These are phyloP conservation scores for Caenorhabditis sulstoni DNA, from an alignment of 2,888 invertebrate species.

Conservation along the genomic window DNA sequence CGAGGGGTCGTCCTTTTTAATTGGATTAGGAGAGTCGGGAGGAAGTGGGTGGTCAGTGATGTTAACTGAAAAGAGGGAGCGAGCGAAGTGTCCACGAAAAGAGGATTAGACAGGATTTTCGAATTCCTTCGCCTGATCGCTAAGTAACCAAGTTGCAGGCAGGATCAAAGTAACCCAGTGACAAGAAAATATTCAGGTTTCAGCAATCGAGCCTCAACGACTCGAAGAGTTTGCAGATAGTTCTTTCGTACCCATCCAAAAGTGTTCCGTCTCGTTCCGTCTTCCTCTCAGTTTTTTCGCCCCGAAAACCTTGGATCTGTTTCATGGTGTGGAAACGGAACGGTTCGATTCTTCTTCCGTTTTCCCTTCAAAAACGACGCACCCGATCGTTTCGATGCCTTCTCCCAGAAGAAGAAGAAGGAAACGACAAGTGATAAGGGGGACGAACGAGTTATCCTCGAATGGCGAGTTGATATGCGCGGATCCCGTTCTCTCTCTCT, in stretches of 20 bases:
- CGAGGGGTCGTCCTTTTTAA: neutral
- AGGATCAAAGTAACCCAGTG: too few relatives aligned
- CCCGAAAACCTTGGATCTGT: constrained; percentile 5
- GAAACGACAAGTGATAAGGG: constrained; percentile 19
- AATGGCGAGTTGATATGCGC: constrained; percentile 50
- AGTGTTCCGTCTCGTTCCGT: neutral
- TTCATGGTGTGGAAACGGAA: constrained; percentile 25
- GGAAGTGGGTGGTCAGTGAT: constrained; percentile 9
- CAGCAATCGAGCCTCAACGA: too few relatives aligned
- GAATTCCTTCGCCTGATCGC: too few relatives aligned
- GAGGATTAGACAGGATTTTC: neutral
- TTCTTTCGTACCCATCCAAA: neutral
- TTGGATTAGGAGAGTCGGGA: constrained; percentile 6
- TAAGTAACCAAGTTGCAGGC: too few relatives aligned
- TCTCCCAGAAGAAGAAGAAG: neutral
- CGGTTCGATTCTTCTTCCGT: neutral
- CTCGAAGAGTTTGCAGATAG: too few relatives aligned
- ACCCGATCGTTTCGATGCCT: neutral
- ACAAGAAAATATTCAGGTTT: too few relatives aligned
- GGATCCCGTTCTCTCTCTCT: constrained; percentile 23
- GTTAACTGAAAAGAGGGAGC: neutral
- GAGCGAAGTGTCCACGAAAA: neutral
- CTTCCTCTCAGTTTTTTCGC: neutral
- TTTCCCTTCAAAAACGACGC: too few relatives aligned
- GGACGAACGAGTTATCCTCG: constrained; percentile 32